phyloP scores from a whole-genome alignment of 1,140 invertebrate species.

The Drosophila pallidifrons region DNA sequence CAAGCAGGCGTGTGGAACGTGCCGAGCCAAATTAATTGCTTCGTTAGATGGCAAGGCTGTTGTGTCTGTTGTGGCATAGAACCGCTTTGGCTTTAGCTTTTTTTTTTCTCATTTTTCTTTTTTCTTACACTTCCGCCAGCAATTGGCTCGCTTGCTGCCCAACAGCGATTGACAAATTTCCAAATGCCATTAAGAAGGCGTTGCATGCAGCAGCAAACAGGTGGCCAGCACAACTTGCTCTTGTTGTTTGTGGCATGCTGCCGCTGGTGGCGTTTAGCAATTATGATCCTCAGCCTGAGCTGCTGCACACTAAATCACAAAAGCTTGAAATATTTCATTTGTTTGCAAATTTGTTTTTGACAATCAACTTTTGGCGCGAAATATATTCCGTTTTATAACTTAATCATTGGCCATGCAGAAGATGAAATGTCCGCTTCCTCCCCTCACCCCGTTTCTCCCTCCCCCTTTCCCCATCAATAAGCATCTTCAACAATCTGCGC shows the following conservation, averaged over 20 bases:
- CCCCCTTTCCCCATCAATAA: slow-evolving; percentile 22
- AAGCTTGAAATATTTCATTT: slow-evolving; percentile 74
- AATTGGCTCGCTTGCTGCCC: slow-evolving; percentile 44
- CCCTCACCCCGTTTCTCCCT: slow-evolving; percentile 9
- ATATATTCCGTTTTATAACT: slow-evolving; percentile 72
- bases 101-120: too few relatives aligned
- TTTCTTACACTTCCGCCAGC: slow-evolving; percentile 71
- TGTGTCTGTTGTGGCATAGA: slow-evolving; percentile 26
- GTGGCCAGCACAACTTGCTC: slow-evolving; percentile 40
- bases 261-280: slow-evolving; percentile 69
- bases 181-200: slow-evolving; percentile 80
- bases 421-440: too few relatives aligned
- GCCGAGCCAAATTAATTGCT: slow-evolving; percentile 78
- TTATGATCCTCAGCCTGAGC: slow-evolving; percentile 47
- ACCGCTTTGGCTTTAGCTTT: slow-evolving; percentile 57
- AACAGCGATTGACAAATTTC: slow-evolving; percentile 80
- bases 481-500: slow-evolving; percentile 31
- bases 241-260: slow-evolving; percentile 6
- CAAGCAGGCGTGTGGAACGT: slow-evolving; percentile 53
- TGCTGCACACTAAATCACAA: slow-evolving; percentile 58
- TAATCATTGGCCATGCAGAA: slow-evolving; percentile 39
- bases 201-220: slow-evolving; percentile 75
- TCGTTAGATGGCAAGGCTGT: slow-evolving; percentile 59
- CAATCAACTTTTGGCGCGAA: slow-evolving; percentile 67
- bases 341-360: slow-evolving; percentile 76